Conservation (phyloP, 2,113 vertebrate genomes). For the Brachionichthys hirsutus region DNA sequence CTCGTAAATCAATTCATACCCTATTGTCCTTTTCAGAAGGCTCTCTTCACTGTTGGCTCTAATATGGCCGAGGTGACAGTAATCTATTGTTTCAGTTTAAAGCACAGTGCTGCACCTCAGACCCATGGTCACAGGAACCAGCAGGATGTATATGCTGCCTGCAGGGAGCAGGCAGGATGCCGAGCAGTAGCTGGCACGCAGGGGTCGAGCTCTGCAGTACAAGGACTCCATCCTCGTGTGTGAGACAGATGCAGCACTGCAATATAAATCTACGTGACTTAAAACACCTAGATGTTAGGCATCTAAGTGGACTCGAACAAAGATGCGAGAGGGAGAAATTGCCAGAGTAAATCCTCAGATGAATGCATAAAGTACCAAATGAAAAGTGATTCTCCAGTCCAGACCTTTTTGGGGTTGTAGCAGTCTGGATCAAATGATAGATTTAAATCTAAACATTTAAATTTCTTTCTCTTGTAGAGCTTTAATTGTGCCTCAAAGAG, state of each 20-base stretch:
- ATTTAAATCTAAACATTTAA: constrained; percentile 2
- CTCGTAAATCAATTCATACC: constrained; percentile 82
- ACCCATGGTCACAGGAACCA: constrained; percentile 60
- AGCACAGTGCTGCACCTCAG: constrained; percentile 58
- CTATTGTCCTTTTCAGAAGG: constrained; percentile 79
- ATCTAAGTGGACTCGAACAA: constrained; percentile 17
- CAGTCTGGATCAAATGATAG: constrained; percentile 16
- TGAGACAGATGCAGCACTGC: constrained; percentile 14
- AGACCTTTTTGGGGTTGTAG: constrained; percentile 1
- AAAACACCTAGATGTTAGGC: constrained; percentile 16
- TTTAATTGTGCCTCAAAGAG: not conserved
- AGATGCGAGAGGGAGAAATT: constrained; percentile 14
- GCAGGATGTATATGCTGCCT: constrained; percentile 68
- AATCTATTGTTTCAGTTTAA: constrained; percentile 82
- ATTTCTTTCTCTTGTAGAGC: not conserved
- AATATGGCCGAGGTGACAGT: constrained; percentile 76
- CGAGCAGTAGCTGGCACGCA: constrained; percentile 49
- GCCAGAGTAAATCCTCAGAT: constrained; percentile 13
- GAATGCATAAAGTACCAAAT: constrained; percentile 20
- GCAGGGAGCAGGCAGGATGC: constrained; percentile 39
- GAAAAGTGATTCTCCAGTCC: constrained; percentile 17
- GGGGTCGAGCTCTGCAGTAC: constrained; percentile 37
- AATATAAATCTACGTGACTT: not conserved
- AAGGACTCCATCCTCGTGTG: constrained; percentile 58
- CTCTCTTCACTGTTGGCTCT: constrained; percentile 70